Evolutionary conservation across 1,140 invertebrate genomes (phyloP).

Genomic region (Cydia amplana): DNA sequence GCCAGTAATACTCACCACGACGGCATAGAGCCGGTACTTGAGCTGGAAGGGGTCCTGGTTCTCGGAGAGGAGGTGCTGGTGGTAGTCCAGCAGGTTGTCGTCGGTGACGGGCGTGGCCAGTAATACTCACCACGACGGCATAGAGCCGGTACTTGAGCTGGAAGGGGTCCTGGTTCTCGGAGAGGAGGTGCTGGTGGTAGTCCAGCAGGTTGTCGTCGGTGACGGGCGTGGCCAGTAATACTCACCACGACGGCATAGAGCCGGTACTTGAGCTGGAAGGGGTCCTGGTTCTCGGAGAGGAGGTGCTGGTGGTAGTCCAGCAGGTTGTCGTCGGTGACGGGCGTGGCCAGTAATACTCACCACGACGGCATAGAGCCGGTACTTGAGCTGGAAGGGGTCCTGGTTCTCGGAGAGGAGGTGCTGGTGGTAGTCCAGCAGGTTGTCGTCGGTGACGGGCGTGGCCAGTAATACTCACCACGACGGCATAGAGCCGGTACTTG

Average conservation of each 20-base stretch:
- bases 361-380: conserved; percentile 91
- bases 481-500: conserved; percentile 90
- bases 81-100: conserved; percentile 86
- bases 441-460: conserved; percentile 83
- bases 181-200: conserved; percentile 87
- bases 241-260: conserved; percentile 92
- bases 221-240: conserved; percentile 81
- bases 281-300: conserved; percentile 82
- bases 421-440: conserved; percentile 88
- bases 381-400: conserved; percentile 88
- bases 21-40: conserved; percentile 90
- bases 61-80: conserved; percentile 84
- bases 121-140: conserved; percentile 89
- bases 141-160: conserved; percentile 90
- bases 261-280: conserved; percentile 88
- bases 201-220: conserved; percentile 85
- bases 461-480: conserved; percentile 87
- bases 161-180: conserved; percentile 83
- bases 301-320: conserved; percentile 89
- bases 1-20: conserved; percentile 87
- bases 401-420: conserved; percentile 82
- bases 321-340: conserved; percentile 83
- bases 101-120: conserved; percentile 83
- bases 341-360: conserved; percentile 84
- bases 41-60: conserved; percentile 86